phyloP scores from a whole-genome alignment of 2,113 vertebrate species.

The Periophthalmodon schlosseri region DNA sequence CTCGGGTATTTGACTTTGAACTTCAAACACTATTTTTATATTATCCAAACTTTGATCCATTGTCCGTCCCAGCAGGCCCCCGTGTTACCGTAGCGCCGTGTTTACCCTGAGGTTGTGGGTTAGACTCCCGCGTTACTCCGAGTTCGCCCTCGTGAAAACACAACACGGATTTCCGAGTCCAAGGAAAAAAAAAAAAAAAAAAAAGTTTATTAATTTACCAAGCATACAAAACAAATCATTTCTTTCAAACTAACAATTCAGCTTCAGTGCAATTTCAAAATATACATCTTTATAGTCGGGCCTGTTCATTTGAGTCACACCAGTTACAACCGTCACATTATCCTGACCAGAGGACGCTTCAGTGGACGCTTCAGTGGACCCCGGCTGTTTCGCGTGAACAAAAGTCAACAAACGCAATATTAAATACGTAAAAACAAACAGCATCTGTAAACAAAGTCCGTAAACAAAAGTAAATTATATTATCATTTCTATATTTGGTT shows the following conservation, averaged over 20 bases:
- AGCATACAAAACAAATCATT: conserved; percentile 73
- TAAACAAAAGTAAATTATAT: conserved; percentile 51
- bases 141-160: neutral
- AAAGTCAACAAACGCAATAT: conserved; percentile 57
- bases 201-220: conserved; percentile 76
- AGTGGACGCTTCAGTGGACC: conserved; percentile 55
- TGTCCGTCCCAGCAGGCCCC: too few relatives aligned
- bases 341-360: conserved; percentile 68
- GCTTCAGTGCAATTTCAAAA: conserved; percentile 80
- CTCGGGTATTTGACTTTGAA: too few relatives aligned
- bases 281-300: conserved; percentile 75
- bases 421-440: conserved; percentile 58
- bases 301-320: conserved; percentile 65
- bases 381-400: conserved; percentile 38
- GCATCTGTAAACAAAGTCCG: conserved; percentile 63
- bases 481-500: conserved; percentile 59
- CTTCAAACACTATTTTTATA: too few relatives aligned
- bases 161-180: neutral
- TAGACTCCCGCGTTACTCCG: too few relatives aligned
- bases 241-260: conserved; percentile 65
- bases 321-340: conserved; percentile 56
- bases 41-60: too few relatives aligned
- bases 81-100: too few relatives aligned
- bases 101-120: too few relatives aligned
- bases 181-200: conserved; percentile 31